These are phyloP conservation scores for Poecile atricapillus DNA, from an alignment of 2,113 vertebrate genomes.

Conservation along the genomic window DNA sequence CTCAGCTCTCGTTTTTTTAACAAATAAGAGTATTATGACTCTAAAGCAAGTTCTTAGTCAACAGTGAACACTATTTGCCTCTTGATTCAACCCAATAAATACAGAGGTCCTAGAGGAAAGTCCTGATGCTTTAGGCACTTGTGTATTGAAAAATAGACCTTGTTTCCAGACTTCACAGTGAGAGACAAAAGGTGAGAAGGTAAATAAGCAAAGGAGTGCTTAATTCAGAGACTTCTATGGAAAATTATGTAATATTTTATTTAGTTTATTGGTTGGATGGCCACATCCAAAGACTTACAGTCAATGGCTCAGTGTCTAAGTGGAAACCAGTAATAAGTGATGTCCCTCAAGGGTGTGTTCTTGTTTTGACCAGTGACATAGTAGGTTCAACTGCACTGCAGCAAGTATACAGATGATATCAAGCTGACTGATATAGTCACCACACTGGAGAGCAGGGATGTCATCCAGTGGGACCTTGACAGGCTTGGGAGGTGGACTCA, in stretches of 20 bases:
- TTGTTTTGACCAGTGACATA: not conserved
- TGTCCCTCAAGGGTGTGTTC: not conserved
- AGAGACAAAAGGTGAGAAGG: not conserved
- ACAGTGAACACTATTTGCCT: not conserved
- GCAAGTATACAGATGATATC: not conserved
- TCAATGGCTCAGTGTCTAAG: accelerated
- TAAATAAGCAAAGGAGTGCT: not conserved
- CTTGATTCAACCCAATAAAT: not conserved
- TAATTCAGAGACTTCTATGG: not conserved
- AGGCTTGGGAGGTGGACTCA: not conserved
- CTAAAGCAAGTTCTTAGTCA: not conserved
- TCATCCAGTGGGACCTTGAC: not conserved
- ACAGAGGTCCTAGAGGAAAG: not conserved
- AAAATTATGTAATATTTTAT: not conserved
- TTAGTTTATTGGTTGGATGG: not conserved
- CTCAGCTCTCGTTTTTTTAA: not conserved
- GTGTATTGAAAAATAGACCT: not conserved
- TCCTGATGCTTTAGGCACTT: not conserved
- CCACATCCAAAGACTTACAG: not conserved
- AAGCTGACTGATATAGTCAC: not conserved
- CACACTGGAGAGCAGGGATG: too few relatives aligned
- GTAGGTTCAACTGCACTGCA: not conserved
- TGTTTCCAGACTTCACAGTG: not conserved
- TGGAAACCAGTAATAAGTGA: not conserved
- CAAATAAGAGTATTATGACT: not conserved